A percentile compares a stretch with the other conserved stretches of the same genome.
These are phyloP conservation scores for Chelon auratus DNA, from an alignment of 2,797 vertebrate genomes.

Conservation along the genomic window DNA sequence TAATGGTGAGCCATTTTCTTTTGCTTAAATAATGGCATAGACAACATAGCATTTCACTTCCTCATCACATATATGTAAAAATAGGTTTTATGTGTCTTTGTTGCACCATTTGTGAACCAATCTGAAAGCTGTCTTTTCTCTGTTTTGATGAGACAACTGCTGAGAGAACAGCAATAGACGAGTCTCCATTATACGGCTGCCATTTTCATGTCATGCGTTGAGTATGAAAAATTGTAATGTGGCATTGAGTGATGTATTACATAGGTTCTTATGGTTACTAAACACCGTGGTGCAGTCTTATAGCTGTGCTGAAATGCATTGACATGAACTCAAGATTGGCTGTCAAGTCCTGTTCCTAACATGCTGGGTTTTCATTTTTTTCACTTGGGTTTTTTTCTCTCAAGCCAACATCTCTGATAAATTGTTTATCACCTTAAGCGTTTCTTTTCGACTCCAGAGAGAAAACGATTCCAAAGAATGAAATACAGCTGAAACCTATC, in stretches of 20 bases:
- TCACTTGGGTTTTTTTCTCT: conserved; percentile 40
- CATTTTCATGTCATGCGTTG: conserved; percentile 36
- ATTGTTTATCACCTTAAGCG: conserved; percentile 77
- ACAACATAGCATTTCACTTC: too few relatives aligned
- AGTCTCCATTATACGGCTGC: conserved; percentile 46
- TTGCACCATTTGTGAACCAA: not conserved
- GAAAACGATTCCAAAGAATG: conserved; percentile 55
- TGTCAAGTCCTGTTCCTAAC: conserved; percentile 70
- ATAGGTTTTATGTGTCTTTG: conserved; percentile 4
- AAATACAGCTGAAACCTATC: conserved; percentile 68
- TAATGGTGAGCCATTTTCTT: not conserved
- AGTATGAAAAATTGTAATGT: conserved; percentile 43
- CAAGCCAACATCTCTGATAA: conserved; percentile 69
- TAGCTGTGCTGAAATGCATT: conserved; percentile 62
- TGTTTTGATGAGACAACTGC: conserved; percentile 21
- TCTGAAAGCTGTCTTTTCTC: conserved; percentile 16
- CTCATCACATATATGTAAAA: not conserved
- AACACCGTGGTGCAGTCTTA: conserved; percentile 58
- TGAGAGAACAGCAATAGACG: conserved; percentile 35
- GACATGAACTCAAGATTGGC: conserved; percentile 69
- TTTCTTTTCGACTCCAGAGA: conserved; percentile 59
- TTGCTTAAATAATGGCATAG: not conserved
- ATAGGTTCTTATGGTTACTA: conserved; percentile 52
- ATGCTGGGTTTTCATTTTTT: conserved; percentile 58
- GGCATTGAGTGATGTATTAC: conserved; percentile 73